Evolutionary conservation across 2,113 vertebrate genomes (phyloP).

Genomic region (Girardinichthys multiradiatus): DNA sequence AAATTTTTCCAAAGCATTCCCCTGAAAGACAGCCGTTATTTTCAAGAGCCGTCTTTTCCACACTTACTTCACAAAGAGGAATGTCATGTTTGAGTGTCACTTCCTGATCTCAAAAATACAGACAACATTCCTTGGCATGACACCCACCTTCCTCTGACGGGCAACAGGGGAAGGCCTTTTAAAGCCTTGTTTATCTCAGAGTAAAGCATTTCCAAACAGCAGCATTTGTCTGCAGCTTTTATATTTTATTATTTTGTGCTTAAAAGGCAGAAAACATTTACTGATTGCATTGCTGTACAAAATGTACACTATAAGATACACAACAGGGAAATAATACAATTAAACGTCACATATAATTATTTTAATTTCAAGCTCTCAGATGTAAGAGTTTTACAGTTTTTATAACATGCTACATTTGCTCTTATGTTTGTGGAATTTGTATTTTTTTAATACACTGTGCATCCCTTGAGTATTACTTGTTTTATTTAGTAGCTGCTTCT

Average conservation of each 20-base stretch:
- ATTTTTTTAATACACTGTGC: background rate
- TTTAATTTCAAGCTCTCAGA: conserved; percentile 18
- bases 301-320: conserved; percentile 9
- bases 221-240: background rate
- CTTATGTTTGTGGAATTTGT: background rate
- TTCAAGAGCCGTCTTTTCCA: conserved; percentile 41
- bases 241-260: conserved; percentile 27
- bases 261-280: conserved; percentile 32
- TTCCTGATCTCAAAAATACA: conserved; percentile 68
- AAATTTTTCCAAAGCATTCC: conserved; percentile 29
- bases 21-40: conserved; percentile 45
- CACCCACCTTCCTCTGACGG: conserved; percentile 46
- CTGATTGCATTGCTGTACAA: conserved; percentile 28
- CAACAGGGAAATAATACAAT: conserved; percentile 26
- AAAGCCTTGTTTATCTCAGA: conserved; percentile 9
- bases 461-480: conserved; percentile 1
- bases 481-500: conserved; percentile 9
- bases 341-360: background rate
- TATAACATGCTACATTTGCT: conserved; percentile 25
- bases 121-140: conserved; percentile 53
- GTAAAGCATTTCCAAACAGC: background rate
- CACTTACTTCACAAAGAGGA: conserved; percentile 58
- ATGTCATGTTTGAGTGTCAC: conserved; percentile 70
- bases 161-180: conserved; percentile 10
- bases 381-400: conserved; percentile 8